These are phyloP conservation scores for Anas bahamensis DNA, from an alignment of 2,797 vertebrate species.

Conservation along the genomic window DNA sequence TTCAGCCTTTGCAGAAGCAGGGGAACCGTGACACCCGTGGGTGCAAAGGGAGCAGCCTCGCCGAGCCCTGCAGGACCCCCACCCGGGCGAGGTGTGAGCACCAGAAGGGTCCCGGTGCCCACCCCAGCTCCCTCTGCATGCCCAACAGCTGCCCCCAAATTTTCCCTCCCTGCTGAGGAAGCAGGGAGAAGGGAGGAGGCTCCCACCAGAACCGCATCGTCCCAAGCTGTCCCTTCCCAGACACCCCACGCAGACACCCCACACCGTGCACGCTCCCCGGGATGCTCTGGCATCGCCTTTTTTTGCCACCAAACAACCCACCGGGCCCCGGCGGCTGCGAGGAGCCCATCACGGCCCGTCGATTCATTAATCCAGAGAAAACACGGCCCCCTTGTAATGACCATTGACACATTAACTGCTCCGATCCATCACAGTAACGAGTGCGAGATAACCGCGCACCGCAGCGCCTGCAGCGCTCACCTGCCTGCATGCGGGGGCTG, in stretches of 20 bases:
- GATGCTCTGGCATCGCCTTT: neutral
- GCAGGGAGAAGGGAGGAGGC: neutral
- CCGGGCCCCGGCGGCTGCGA: neutral
- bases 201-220: neutral
- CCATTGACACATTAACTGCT: slow-evolving; percentile 61
- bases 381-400: slow-evolving; percentile 46
- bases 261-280: accelerated
- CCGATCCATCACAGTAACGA: slow-evolving; percentile 51
- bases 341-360: neutral
- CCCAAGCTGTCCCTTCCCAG: neutral
- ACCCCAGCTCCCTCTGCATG: neutral
- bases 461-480: neutral
- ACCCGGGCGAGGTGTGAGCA: accelerated
- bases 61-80: neutral
- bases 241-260: too few relatives aligned
- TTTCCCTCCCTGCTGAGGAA: neutral
- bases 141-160: neutral
- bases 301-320: neutral
- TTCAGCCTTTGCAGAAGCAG: neutral
- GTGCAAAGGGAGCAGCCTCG: neutral
- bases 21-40: neutral
- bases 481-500: neutral
- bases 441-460: neutral
- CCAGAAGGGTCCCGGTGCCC: neutral
- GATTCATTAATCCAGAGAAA: slow-evolving; percentile 61